Conservation (phyloP, 1,140 invertebrate species). For the Microplitis demolitor region DNA sequence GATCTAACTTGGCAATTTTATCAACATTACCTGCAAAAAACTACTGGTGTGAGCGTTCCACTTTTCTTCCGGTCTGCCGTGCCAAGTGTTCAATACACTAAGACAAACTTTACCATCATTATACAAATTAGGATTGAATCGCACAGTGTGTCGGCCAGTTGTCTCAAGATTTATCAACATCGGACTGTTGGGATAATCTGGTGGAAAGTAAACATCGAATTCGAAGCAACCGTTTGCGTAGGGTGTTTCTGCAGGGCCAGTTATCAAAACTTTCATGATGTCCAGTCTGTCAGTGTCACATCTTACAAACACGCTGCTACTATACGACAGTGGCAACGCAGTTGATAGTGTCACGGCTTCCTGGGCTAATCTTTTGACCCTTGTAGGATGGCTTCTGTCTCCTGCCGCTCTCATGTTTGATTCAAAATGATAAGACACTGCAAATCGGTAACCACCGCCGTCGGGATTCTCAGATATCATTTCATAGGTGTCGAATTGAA, state of each 20-base stretch:
- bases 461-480: slow-evolving; percentile 82
- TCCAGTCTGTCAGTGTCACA: slow-evolving; percentile 93
- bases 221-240: slow-evolving; percentile 90
- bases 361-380: slow-evolving; percentile 92
- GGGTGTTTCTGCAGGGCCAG: slow-evolving; percentile 86
- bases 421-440: slow-evolving; percentile 91
- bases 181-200: slow-evolving; percentile 80
- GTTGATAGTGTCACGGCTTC: slow-evolving; percentile 95
- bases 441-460: slow-evolving; percentile 79
- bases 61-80: slow-evolving; percentile 97
- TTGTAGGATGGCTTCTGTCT: slow-evolving; percentile 80
- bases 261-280: slow-evolving; percentile 95
- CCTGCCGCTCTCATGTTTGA: slow-evolving; percentile 84
- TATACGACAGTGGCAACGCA: slow-evolving; percentile 89
- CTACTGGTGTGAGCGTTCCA: slow-evolving; percentile 98
- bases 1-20: background rate
- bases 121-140: slow-evolving; percentile 97
- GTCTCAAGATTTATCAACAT: slow-evolving; percentile 93
- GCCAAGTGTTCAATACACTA: slow-evolving; percentile 96
- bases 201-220: slow-evolving; percentile 90
- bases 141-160: slow-evolving; percentile 88
- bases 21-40: slow-evolving; percentile 79
- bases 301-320: slow-evolving; percentile 93
- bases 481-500: slow-evolving; percentile 91
- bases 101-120: slow-evolving; percentile 97